A percentile compares a stretch with the other conserved stretches of the same genome.
These are phyloP conservation scores for Coremacera marginata DNA, from an alignment of 2,888 invertebrate species.

Conservation along the genomic window DNA sequence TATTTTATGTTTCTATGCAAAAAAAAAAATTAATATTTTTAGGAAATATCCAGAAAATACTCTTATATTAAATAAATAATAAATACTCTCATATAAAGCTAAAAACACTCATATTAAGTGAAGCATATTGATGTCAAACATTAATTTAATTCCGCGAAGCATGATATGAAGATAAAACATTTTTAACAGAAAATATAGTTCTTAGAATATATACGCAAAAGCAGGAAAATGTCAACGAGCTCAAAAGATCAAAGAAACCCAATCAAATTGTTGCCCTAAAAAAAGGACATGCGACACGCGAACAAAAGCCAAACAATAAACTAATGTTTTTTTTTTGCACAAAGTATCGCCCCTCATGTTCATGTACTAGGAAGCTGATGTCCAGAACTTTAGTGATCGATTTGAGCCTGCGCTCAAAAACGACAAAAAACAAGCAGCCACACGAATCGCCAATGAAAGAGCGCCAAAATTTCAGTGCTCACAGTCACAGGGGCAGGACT, in stretches of 20 bases:
- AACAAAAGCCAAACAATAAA: neutral
- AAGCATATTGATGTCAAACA: too few species aligned
- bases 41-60: too few species aligned
- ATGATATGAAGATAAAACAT: too few species aligned
- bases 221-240: neutral
- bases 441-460: neutral
- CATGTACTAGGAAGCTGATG: neutral
- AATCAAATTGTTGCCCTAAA: neutral
- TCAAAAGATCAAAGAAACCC: neutral
- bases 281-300: conserved; percentile 1
- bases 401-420: neutral
- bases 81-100: too few species aligned
- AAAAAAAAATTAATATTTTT: too few species aligned
- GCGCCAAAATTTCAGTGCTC: conserved; percentile 11
- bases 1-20: too few species aligned
- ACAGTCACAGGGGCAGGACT: too few species aligned
- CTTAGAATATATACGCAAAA: neutral
- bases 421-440: neutral
- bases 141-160: too few species aligned
- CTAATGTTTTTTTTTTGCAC: neutral
- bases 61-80: too few species aligned
- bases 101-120: too few species aligned
- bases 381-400: neutral
- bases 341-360: too few species aligned
- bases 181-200: too few species aligned